A percentile compares a stretch with the other conserved stretches of the same genome.
phyloP scores from a whole-genome alignment of 2,113 vertebrate species.

The Sorex fumeus region DNA sequence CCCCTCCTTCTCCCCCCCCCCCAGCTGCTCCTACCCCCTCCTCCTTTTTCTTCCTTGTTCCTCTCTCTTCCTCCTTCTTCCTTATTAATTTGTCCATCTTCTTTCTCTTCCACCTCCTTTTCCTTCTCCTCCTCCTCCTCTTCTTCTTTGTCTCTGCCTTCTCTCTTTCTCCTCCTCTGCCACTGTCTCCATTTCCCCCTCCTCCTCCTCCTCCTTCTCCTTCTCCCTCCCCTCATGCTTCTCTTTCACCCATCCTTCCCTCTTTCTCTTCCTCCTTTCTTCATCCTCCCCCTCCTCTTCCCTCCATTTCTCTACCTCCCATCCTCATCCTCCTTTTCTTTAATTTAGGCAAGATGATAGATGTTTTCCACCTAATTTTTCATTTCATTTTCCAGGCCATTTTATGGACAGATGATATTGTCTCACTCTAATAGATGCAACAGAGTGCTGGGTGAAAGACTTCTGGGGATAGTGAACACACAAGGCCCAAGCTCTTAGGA shows the following conservation, averaged over 20 bases:
- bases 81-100: background rate
- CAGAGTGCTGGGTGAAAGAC: too few relatives aligned
- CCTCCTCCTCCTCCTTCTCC: too few relatives aligned
- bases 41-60: too few relatives aligned
- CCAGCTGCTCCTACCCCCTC: too few relatives aligned
- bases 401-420: background rate
- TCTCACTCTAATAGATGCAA: background rate
- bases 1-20: too few relatives aligned
- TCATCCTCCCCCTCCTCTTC: background rate
- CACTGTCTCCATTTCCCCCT: too few relatives aligned
- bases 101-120: background rate
- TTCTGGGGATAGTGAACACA: background rate
- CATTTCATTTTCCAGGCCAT: conserved; percentile 4
- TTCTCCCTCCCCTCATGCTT: too few relatives aligned
- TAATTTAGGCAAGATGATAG: background rate
- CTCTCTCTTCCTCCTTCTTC: background rate
- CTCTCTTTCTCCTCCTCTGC: too few relatives aligned
- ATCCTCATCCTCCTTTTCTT: background rate
- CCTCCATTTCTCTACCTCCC: background rate
- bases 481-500: background rate
- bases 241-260: too few relatives aligned
- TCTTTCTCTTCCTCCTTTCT: too few relatives aligned
- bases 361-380: background rate
- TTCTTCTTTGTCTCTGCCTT: background rate
- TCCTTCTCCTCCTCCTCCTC: background rate